Evolutionary conservation across 2,113 vertebrate genomes (phyloP).

Genomic region (Cynoglossus semilaevis): DNA sequence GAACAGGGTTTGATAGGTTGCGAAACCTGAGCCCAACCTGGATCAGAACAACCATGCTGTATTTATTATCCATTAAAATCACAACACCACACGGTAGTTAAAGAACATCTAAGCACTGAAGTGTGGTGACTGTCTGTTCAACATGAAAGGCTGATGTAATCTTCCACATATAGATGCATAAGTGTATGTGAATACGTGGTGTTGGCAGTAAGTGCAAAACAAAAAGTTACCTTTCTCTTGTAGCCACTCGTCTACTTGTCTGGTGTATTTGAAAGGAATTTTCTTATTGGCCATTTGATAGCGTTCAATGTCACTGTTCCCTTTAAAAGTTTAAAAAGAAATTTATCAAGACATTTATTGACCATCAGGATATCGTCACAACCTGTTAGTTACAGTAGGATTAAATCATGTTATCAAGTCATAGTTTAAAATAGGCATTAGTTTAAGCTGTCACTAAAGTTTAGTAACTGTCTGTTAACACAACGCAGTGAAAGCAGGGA

Average conservation of each 20-base stretch:
- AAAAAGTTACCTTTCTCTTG: constrained; percentile 97
- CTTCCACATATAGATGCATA: no score
- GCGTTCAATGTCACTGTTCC: constrained; percentile 98
- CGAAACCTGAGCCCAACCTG: no score
- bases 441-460: not conserved
- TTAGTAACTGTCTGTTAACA: no score
- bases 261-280: constrained; percentile 98
- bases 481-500: no score
- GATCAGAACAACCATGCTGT: no score
- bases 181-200: no score
- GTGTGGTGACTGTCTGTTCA: no score
- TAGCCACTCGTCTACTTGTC: constrained; percentile 98
- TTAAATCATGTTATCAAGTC: constrained; percentile 39
- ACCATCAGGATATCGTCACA: constrained; percentile 39
- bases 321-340: constrained; percentile 85
- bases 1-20: no score
- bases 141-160: no score
- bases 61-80: no score
- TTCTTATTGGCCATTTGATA: constrained; percentile 99
- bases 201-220: not conserved
- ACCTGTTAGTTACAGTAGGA: constrained; percentile 20
- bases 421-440: constrained; percentile 1
- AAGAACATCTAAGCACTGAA: no score
- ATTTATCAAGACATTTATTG: constrained; percentile 64
- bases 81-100: no score